phyloP scores from a whole-genome alignment of 1,140 invertebrate species.

The Drosophila kohkoa region DNA sequence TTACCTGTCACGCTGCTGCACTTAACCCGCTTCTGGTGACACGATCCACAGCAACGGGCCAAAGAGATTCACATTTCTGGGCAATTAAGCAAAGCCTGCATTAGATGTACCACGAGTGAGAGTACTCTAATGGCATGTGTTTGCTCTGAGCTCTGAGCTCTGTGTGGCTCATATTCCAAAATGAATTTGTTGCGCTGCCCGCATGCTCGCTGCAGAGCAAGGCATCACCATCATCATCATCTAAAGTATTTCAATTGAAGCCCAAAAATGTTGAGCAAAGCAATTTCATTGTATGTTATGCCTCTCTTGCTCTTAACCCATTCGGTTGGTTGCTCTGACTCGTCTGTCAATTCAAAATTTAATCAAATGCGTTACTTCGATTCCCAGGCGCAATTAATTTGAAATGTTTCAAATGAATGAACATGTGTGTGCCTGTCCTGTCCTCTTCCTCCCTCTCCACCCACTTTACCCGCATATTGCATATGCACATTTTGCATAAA shows the following conservation, averaged over 20 bases:
- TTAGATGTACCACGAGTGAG: neutral
- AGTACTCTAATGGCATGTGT: neutral
- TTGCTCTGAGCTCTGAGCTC: neutral
- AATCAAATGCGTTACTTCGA: conserved; percentile 82
- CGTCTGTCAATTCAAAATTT: conserved; percentile 74
- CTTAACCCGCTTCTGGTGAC: conserved; percentile 36
- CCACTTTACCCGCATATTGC: conserved; percentile 44
- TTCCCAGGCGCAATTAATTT: conserved; percentile 81
- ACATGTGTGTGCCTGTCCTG: conserved; percentile 34
- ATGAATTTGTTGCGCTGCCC: conserved; percentile 68
- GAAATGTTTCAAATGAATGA: conserved; percentile 75
- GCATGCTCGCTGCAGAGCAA: conserved; percentile 34
- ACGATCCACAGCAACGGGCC: conserved; percentile 13
- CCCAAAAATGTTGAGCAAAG: conserved; percentile 21
- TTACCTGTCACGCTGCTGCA: conserved; percentile 47
- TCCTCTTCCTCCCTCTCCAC: conserved; percentile 3
- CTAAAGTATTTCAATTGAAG: conserved; percentile 33
- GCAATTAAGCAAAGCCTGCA: conserved; percentile 33
- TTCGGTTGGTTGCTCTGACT: neutral
- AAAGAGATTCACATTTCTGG: conserved; percentile 30
- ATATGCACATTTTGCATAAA: conserved; percentile 48
- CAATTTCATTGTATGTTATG: conserved; percentile 13
- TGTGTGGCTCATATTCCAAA: conserved; percentile 46
- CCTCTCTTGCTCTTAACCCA: conserved; percentile 14
- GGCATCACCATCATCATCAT: conserved; percentile 12